Percentiles rank a stretch among this genome's conserved stretches.
Evolutionary conservation across 2,113 vertebrate species (phyloP).

Genomic region (Indicator indicator): DNA sequence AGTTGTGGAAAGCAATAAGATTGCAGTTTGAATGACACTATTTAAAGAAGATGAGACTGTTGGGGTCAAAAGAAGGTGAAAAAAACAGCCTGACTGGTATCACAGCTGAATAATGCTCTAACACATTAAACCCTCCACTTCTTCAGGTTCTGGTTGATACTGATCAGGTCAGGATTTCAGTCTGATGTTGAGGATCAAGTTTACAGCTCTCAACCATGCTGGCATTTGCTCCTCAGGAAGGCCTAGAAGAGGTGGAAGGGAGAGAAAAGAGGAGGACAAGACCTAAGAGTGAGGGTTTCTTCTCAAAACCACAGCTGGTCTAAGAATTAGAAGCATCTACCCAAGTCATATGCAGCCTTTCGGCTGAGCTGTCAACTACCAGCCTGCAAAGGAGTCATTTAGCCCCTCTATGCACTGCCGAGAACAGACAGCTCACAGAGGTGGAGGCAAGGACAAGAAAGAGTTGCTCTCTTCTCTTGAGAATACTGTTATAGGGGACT

Average conservation of each 20-base stretch:
- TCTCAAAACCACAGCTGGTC: not conserved
- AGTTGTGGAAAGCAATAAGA: not conserved
- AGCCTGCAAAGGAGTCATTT: not conserved
- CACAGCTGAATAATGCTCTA: not conserved
- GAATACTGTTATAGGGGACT: not conserved
- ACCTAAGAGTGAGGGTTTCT: not conserved
- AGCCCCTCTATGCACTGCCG: not conserved
- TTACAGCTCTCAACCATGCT: slow-evolving; percentile 1
- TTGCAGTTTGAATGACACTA: not conserved
- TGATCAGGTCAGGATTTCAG: slow-evolving; percentile 4
- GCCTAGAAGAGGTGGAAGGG: not conserved
- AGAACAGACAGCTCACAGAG: not conserved
- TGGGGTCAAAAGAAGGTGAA: slow-evolving; percentile 51
- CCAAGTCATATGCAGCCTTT: not conserved
- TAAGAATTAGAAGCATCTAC: not conserved
- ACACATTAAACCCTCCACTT: not conserved
- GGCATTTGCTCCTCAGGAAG: not conserved
- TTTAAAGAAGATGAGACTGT: slow-evolving; percentile 12
- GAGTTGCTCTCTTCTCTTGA: not conserved
- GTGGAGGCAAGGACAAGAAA: not conserved
- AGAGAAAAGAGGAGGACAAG: not conserved
- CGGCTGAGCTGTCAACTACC: not conserved
- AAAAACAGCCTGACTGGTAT: not conserved
- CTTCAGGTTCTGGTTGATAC: not conserved
- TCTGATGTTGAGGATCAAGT: slow-evolving; percentile 2